Evolutionary conservation across 1,140 invertebrate species (phyloP).

Genomic region (Leptinotarsa texana): DNA sequence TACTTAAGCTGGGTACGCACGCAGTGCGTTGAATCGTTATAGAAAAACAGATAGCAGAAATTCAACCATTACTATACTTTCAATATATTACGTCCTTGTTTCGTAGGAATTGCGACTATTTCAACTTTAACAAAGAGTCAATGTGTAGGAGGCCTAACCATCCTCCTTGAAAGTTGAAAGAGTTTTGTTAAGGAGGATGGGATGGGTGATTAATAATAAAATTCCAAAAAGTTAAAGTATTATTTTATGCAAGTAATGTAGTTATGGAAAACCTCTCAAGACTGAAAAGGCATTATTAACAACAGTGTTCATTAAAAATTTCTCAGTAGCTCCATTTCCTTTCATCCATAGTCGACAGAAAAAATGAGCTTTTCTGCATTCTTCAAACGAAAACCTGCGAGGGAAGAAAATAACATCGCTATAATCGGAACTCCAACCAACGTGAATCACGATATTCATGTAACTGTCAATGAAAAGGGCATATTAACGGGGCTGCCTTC

Average conservation of each 20-base stretch:
- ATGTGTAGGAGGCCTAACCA: too few species aligned
- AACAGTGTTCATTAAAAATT: background rate
- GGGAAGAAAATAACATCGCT: constrained; percentile 32
- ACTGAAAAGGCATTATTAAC: background rate
- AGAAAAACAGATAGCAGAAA: too few species aligned
- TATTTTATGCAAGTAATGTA: constrained; percentile 5
- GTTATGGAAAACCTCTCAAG: background rate
- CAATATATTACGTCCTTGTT: too few species aligned
- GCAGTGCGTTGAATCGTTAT: too few species aligned
- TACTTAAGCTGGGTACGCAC: too few species aligned
- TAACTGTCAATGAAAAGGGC: constrained; percentile 77
- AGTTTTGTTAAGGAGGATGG: background rate
- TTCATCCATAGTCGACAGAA: background rate
- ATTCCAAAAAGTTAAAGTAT: background rate
- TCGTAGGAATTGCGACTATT: too few species aligned
- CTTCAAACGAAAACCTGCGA: constrained; percentile 33
- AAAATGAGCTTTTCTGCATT: constrained; percentile 35
- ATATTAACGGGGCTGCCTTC: constrained; percentile 73
- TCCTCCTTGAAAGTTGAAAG: too few species aligned
- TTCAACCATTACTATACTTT: too few species aligned
- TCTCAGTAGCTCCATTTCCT: background rate
- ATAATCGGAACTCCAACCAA: constrained; percentile 65
- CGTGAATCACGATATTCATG: constrained; percentile 81
- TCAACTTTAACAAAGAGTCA: too few species aligned
- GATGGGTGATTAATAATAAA: background rate